phyloP scores from a whole-genome alignment of 2,113 vertebrate species.

The Ceuthmochares aereus region DNA sequence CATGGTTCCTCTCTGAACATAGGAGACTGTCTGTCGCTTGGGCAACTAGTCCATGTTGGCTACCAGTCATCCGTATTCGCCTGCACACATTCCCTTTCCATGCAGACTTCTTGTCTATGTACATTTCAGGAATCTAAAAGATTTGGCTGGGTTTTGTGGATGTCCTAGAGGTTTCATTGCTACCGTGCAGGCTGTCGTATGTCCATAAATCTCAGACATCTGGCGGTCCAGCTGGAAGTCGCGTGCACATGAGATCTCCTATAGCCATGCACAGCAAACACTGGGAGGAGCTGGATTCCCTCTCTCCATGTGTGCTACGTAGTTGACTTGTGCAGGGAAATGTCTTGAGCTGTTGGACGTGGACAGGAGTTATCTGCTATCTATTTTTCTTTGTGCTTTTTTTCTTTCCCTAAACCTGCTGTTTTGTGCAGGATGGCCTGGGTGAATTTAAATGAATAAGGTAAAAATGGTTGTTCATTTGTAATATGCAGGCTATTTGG shows the following conservation, averaged over 20 bases:
- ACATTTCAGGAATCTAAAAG: slow-evolving; percentile 15
- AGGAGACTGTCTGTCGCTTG: not conserved
- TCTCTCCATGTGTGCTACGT: not conserved
- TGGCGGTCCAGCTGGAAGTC: slow-evolving; percentile 56
- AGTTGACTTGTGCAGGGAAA: not conserved
- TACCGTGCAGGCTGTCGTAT: not conserved
- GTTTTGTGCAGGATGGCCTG: not conserved
- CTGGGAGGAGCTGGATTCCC: not conserved
- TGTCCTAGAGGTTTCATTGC: slow-evolving; percentile 13
- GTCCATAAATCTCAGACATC: slow-evolving; percentile 42
- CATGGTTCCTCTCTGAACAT: not conserved
- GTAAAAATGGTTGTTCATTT: not conserved
- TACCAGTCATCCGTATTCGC: not conserved
- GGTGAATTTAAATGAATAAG: not conserved
- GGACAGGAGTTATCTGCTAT: not conserved
- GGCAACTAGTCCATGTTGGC: not conserved
- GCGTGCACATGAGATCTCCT: not conserved
- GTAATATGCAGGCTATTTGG: not conserved
- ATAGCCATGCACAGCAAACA: accelerated
- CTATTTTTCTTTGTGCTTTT: not conserved
- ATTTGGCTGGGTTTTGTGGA: slow-evolving; percentile 19
- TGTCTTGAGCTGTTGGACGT: not conserved
- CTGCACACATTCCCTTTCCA: not conserved
- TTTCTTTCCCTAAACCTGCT: not conserved
- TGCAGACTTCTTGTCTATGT: not conserved